phyloP scores from a whole-genome alignment of 2,888 invertebrate genomes.

The Drosophila eohydei region DNA sequence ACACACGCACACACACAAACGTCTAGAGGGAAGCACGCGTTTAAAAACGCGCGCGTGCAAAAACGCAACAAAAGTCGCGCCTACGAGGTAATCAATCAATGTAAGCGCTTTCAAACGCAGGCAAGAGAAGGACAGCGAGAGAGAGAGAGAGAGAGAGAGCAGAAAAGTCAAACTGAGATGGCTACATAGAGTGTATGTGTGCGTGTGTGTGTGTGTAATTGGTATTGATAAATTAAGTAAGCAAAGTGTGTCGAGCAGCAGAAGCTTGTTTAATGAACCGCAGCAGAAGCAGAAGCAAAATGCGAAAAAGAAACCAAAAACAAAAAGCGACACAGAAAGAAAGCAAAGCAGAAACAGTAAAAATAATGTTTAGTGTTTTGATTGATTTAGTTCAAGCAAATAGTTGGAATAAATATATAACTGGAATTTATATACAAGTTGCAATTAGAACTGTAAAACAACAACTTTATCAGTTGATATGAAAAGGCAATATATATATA shows the following conservation, averaged over 20 bases:
- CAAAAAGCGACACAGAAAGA: slow-evolving; percentile 11
- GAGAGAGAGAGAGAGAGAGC: neutral
- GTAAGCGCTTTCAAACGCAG: slow-evolving; percentile 67
- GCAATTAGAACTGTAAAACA: neutral
- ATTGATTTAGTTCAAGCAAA: neutral
- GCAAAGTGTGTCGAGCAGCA: slow-evolving; percentile 52
- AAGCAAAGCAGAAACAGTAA: neutral
- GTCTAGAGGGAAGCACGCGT: slow-evolving; percentile 38
- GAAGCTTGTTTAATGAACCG: slow-evolving; percentile 53
- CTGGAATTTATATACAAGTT: neutral
- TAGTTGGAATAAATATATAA: neutral
- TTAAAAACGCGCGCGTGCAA: slow-evolving; percentile 59
- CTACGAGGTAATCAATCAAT: slow-evolving; percentile 75
- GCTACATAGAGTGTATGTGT: neutral
- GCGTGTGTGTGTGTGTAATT: slow-evolving; percentile 49
- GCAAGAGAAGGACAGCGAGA: neutral
- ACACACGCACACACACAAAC: slow-evolving; percentile 26
- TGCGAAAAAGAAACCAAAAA: neutral
- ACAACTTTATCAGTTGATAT: neutral
- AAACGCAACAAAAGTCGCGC: slow-evolving; percentile 72
- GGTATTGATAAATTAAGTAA: slow-evolving; percentile 73
- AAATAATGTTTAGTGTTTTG: neutral
- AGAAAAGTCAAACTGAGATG: neutral
- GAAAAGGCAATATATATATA: too few relatives aligned
- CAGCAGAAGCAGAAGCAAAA: slow-evolving; percentile 32